These are phyloP conservation scores for Xiphias gladius DNA, from an alignment of 2,113 vertebrate genomes.

Conservation along the genomic window DNA sequence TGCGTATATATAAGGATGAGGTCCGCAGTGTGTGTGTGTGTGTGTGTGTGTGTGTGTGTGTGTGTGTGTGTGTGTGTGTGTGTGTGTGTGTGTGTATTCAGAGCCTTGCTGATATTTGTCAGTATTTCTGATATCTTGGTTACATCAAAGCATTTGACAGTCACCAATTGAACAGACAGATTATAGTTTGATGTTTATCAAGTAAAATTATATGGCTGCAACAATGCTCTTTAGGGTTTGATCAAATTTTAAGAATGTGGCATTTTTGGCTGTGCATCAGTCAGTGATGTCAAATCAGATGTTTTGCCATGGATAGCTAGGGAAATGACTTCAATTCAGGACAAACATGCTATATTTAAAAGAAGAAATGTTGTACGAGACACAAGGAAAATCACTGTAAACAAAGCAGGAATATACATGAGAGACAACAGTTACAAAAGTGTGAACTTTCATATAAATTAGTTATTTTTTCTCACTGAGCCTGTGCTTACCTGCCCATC, in stretches of 20 bases:
- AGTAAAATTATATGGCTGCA: not conserved
- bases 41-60: slow-evolving; percentile 7
- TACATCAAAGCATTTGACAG: slow-evolving; percentile 17
- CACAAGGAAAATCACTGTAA: not conserved
- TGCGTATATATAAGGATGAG: slow-evolving; percentile 40
- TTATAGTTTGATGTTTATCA: not conserved
- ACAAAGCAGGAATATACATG: no score
- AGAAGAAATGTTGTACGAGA: no score
- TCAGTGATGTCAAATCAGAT: not conserved
- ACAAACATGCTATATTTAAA: not conserved
- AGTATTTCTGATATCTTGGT: slow-evolving; percentile 3
- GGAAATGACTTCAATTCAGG: not conserved
- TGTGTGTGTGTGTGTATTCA: slow-evolving; percentile 15
- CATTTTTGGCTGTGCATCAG: not conserved
- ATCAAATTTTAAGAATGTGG: not conserved
- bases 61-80: not conserved
- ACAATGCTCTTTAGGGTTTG: not conserved
- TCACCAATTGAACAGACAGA: not conserved
- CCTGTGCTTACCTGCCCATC: not conserved
- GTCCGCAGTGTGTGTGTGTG: slow-evolving; percentile 19
- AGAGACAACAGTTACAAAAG: no score
- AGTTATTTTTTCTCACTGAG: not conserved
- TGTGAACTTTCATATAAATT: no score
- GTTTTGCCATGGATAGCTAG: not conserved
- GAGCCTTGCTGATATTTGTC: slow-evolving; percentile 5